phyloP scores from a whole-genome alignment of 1,140 invertebrate species.

The Eupeodes corollae region DNA sequence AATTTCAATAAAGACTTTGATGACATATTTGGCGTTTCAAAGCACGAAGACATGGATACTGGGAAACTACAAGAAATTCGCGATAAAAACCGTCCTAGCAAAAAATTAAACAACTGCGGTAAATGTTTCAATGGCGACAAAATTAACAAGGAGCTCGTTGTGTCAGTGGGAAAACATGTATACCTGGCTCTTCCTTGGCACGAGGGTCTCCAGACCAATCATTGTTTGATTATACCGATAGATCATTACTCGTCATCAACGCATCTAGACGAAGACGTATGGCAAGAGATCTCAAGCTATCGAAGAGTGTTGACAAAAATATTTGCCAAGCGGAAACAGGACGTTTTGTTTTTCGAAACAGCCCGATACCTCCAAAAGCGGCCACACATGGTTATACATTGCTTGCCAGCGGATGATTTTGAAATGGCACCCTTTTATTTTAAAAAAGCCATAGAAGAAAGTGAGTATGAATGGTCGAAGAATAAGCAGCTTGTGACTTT shows the following conservation, averaged over 20 bases:
- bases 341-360: conserved; percentile 87
- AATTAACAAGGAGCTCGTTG: conserved; percentile 78
- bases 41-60: conserved; percentile 42
- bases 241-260: conserved; percentile 67
- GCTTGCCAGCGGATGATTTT: conserved; percentile 54
- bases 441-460: conserved; percentile 93
- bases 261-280: conserved; percentile 85
- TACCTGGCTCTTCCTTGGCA: conserved; percentile 71
- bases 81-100: conserved; percentile 56
- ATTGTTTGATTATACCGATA: conserved; percentile 81
- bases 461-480: conserved; percentile 85
- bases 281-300: conserved; percentile 72
- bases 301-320: conserved; percentile 64
- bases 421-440: conserved; percentile 87
- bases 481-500: conserved; percentile 93
- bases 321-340: conserved; percentile 59
- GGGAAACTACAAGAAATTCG: conserved; percentile 60
- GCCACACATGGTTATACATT: conserved; percentile 81
- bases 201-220: conserved; percentile 69
- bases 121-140: conserved; percentile 71
- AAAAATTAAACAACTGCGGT: conserved; percentile 65
- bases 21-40: conserved; percentile 64
- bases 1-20: conserved; percentile 70
- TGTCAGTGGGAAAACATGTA: conserved; percentile 67
- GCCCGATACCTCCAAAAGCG: conserved; percentile 59